These are phyloP conservation scores for pig (Sus scrofa) DNA, from an alignment of 2,113 vertebrate species.

Conservation along the genomic window DNA sequence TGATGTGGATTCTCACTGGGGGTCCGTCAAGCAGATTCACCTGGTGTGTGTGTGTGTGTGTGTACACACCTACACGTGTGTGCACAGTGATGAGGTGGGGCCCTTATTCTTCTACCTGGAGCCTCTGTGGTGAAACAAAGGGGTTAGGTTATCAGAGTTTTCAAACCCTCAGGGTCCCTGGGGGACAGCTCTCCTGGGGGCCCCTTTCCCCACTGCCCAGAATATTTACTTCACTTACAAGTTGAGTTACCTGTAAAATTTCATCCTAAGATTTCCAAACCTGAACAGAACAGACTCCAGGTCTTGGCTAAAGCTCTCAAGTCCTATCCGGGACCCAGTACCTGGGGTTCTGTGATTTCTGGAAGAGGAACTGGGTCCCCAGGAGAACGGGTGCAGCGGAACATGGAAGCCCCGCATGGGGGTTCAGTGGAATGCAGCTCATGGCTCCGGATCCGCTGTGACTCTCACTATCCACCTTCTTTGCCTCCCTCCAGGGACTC, in stretches of 20 bases:
- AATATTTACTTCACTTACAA: not conserved
- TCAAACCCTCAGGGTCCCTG: not conserved
- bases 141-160: not conserved
- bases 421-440: too few species aligned
- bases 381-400: not conserved
- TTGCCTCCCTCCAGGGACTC: constrained; percentile 56
- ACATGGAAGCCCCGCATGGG: rapidly evolving
- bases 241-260: not conserved
- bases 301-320: not conserved
- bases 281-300: not conserved
- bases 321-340: not conserved
- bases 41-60: not conserved
- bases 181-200: too few species aligned
- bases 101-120: not conserved
- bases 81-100: not conserved
- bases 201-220: not conserved
- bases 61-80: not conserved
- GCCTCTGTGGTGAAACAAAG: not conserved
- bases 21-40: not conserved
- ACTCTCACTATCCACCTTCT: not conserved
- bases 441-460: not conserved
- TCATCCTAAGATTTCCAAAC: not conserved
- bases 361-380: not conserved
- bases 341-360: not conserved
- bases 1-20: not conserved